A percentile compares a stretch with the other conserved stretches of the same genome.
These are phyloP conservation scores for Phainopepla nitens DNA, from an alignment of 2,113 vertebrate genomes.

Conservation along the genomic window DNA sequence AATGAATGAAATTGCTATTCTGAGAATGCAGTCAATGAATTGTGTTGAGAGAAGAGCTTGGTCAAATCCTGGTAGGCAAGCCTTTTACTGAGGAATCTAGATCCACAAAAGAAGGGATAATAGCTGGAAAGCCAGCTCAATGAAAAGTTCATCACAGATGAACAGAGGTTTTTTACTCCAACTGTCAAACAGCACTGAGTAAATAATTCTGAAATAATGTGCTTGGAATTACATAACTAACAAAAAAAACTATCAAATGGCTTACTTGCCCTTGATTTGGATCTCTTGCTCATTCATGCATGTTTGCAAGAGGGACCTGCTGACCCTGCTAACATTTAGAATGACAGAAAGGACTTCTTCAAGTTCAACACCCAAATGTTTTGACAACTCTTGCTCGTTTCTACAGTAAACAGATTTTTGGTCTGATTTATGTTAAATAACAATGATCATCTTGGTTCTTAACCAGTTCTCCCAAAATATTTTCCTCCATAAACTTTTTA, in stretches of 20 bases:
- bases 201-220: neutral
- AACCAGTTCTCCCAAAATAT: neutral
- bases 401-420: neutral
- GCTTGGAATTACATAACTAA: neutral
- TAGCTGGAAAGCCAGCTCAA: neutral
- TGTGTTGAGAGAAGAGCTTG: neutral
- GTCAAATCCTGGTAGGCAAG: neutral
- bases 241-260: neutral
- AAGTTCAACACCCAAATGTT: neutral
- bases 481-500: neutral
- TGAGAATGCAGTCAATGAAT: neutral
- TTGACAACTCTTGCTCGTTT: neutral
- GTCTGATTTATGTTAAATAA: neutral
- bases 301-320: neutral
- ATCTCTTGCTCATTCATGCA: neutral
- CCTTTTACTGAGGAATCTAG: neutral
- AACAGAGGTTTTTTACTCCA: neutral
- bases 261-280: neutral
- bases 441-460: neutral
- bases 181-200: neutral
- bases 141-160: neutral
- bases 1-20: neutral
- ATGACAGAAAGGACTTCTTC: neutral
- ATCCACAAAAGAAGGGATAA: neutral
- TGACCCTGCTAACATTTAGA: neutral